These are phyloP conservation scores for Reinhardtius hippoglossoides DNA, from an alignment of 2,113 vertebrate species.

Conservation along the genomic window DNA sequence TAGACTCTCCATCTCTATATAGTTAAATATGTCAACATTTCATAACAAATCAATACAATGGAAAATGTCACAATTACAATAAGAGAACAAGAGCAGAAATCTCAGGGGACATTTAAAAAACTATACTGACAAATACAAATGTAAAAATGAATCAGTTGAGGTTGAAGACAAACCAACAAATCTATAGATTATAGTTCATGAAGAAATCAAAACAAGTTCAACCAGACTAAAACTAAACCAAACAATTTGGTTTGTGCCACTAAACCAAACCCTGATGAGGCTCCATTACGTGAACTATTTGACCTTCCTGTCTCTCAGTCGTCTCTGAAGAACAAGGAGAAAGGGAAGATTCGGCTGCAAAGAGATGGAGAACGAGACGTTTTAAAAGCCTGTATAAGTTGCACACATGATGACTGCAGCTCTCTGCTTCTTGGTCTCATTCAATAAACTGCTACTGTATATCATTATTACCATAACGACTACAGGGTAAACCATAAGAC, in stretches of 20 bases:
- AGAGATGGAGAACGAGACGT: slow-evolving; percentile 2
- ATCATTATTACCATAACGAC: slow-evolving; percentile 6
- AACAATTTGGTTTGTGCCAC: too few species aligned
- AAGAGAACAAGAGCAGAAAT: background rate
- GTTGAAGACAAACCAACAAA: background rate
- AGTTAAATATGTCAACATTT: background rate
- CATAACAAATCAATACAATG: background rate
- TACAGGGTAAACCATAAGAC: background rate
- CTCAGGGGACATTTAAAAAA: background rate
- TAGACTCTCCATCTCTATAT: background rate
- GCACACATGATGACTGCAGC: background rate
- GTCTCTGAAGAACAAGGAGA: slow-evolving; percentile 48
- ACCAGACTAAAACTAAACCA: background rate
- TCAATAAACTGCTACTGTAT: slow-evolving; percentile 23
- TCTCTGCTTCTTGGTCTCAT: background rate
- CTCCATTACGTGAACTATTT: background rate
- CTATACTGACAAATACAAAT: background rate
- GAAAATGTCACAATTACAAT: too few species aligned
- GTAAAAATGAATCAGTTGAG: background rate
- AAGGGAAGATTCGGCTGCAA: slow-evolving; percentile 60
- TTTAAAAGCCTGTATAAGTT: background rate
- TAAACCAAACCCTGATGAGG: background rate
- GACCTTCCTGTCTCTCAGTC: background rate
- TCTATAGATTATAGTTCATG: background rate
- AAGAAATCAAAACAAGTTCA: background rate